Base-by-base conservation (phyloP, 1,140 invertebrate genomes). In the Cryptotermes secundus region DNA sequence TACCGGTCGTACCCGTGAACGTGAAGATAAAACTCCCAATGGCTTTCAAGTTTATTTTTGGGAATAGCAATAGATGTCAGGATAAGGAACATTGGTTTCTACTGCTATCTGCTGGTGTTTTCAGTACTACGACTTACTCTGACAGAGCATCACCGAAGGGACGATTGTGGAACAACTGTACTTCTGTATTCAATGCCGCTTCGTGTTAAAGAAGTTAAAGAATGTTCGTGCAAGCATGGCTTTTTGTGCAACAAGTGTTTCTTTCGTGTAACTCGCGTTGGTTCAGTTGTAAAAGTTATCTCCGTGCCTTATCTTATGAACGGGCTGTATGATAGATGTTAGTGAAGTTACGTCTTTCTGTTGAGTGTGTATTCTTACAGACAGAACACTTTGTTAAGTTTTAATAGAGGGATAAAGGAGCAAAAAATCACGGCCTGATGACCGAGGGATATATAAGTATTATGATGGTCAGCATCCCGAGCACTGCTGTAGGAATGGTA, bases 221-320 rank as follows among this genome's bases (percentile, higher is more conserved):
- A 22, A 24, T 59, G 53, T n/a, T 59, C 26, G 26, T 72, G 59
- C 14, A 59, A 59, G 53, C 53, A 31, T 72, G 59, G 26, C 26
- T 72, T 72, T 72, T 72, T 72, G 59, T 72, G 59, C 59, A 72
- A 72, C 59, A 72, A 72, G 59, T 72, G 59, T 72, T 26, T 59
- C 2, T 72, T 31, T 49, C 14, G 45, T 19, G 45, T 49, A 19
- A 72, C 26, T 31, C 59, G n/a, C 31, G 26, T 72, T 72, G 31
- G n/a, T 26, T 72, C n/a, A 26, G 26, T 72, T 72, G 59, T 31
- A 6, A 16, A 7, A 31, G 59, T n/a, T 72, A 72, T 72, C 59
- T 72, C 7, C 26, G 14, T 31, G n/a, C 14, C 59, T 72, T 72
- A 26, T 31, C 26, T 1, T 31, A 3, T 72, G 59, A 31, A 16